Conservation (phyloP, 2,888 invertebrate species). For the Ophion ventricosus region DNA sequence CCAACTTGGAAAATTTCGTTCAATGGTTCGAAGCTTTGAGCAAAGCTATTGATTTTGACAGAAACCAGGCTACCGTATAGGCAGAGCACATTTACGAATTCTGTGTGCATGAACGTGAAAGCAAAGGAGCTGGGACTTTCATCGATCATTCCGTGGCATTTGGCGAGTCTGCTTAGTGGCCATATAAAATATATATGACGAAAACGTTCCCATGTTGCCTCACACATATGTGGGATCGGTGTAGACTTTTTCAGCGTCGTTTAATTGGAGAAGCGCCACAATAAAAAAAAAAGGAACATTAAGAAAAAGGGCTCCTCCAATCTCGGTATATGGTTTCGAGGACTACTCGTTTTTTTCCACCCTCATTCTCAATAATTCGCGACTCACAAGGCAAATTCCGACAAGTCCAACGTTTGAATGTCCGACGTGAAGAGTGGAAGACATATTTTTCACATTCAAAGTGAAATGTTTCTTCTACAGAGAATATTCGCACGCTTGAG, state of each 20-base stretch:
- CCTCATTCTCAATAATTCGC: background rate
- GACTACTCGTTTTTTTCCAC: background rate
- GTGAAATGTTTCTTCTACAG: background rate
- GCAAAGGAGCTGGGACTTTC: conserved; percentile 49
- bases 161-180: conserved; percentile 37
- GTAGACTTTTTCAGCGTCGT: background rate
- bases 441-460: background rate
- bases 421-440: background rate
- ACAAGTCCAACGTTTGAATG: conserved; percentile 5
- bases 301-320: background rate
- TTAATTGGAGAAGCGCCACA: background rate
- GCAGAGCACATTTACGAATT: background rate
- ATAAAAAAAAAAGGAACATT: background rate
- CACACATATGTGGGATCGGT: too few relatives aligned
- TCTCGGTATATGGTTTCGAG: background rate
- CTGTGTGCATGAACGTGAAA: conserved; percentile 26
- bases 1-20: too few relatives aligned
- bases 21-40: too few relatives aligned
- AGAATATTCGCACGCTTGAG: too few relatives aligned
- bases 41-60: too few relatives aligned
- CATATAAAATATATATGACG: background rate
- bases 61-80: too few relatives aligned
- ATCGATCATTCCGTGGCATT: conserved; percentile 56
- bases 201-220: too few relatives aligned
- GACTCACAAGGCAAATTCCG: background rate